Conservation (phyloP, 2,113 vertebrate species). For the Oreochromis tanganicae region DNA sequence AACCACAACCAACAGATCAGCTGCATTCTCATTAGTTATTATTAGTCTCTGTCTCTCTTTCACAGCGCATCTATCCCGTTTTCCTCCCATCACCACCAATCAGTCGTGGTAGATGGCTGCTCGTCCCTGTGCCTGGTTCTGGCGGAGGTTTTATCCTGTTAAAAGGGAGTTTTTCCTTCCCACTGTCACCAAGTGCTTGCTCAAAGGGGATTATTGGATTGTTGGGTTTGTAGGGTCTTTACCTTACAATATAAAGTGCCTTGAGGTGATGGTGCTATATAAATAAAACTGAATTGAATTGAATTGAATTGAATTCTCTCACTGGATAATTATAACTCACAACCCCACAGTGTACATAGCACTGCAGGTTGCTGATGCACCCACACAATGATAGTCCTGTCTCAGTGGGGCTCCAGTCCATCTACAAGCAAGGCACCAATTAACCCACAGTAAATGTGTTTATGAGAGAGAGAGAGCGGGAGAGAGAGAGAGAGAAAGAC, state of each 20-base stretch:
- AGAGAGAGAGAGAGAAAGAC: background rate
- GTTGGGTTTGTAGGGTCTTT: background rate
- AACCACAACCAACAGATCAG: background rate
- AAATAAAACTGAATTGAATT: background rate
- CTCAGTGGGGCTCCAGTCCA: background rate
- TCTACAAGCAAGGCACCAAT: slow-evolving; percentile 22
- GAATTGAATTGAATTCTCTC: background rate
- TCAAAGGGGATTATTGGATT: background rate
- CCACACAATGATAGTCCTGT: slow-evolving; percentile 44
- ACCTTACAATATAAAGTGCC: background rate
- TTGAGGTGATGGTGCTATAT: background rate
- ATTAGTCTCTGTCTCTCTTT: background rate
- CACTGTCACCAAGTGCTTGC: background rate
- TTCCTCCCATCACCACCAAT: background rate
- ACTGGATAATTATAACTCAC: background rate
- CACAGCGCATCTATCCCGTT: accelerated
- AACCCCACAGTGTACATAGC: background rate
- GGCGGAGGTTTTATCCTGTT: background rate
- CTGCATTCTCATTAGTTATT: background rate
- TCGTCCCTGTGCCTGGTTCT: background rate
- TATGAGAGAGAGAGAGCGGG: background rate
- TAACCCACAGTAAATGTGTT: slow-evolving; percentile 3
- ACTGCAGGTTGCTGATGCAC: background rate
- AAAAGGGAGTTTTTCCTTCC: background rate
- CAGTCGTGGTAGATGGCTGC: background rate